Base-by-base conservation (phyloP, 2,888 invertebrate species). In the Orchesella flavescens region DNA sequence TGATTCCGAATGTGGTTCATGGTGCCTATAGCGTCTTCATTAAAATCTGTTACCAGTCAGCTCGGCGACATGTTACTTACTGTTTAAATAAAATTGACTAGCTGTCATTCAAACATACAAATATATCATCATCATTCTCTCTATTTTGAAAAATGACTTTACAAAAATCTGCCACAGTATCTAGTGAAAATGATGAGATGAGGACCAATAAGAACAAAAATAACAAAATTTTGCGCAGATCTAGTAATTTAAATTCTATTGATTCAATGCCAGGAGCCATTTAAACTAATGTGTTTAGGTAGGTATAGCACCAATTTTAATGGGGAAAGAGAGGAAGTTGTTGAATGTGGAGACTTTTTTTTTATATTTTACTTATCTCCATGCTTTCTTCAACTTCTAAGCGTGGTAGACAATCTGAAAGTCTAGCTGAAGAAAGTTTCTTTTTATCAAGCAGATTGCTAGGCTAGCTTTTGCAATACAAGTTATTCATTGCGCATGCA, bases 251-350 rank as follows among this genome's bases (percentile, higher is more conserved):
- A 2, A 34, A 72, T 65, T 57, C 73, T 66, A 57, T 73, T 80
- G 80, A 80, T 73, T 55, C 63, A 19, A 19, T 80, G 80, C 80
- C 80, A 80, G 73, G 23, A 80, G n/a, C 34, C 80, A 65, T 73
- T 73, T 73, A 80, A 80, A 49, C 72, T 55, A 79, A 43, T 80
- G 73, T 49, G 53, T n/a, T 12, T 34, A 34, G 34, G 34, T 34
- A 34, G n/a, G n/a, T 44, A 24, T 23, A 44, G 43, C 24, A 46
- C 43, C 55, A 10, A 21, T 59, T 65, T 43, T 17, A 66, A 19
- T 10, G 43, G 7, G 65, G 7, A 34, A 34, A 15, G 46, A 7
- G 77, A 49, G 19, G 46, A 66, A 19, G 43, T 12, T 12, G 49
- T 21, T 1, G 19, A 49, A 44, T 12, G 49, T 21, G 9, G 19